Percentiles rank a stretch among this genome's conserved stretches.
phyloP scores from a whole-genome alignment of 2,888 invertebrate species.

The Junonia oenone region DNA sequence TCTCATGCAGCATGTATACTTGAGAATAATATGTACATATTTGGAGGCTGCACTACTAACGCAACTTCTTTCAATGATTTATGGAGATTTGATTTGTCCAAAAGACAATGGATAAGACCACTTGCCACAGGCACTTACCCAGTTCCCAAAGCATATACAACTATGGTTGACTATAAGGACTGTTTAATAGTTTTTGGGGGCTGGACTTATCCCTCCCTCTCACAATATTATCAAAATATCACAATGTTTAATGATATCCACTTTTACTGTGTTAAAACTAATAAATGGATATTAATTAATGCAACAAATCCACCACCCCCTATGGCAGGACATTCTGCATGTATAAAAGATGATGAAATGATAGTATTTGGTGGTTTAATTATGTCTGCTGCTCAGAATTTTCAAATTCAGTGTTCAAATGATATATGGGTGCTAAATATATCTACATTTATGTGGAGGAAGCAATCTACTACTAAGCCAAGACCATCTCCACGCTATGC shows the following conservation, averaged over 20 bases:
- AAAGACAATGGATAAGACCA: conserved; percentile 90
- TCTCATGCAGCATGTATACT: conserved; percentile 93
- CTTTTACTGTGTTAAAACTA: conserved; percentile 88
- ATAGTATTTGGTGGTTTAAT: conserved; percentile 88
- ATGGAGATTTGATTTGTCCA: conserved; percentile 94
- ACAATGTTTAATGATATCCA: conserved; percentile 95
- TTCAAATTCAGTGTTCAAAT: conserved; percentile 82
- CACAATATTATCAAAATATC: conserved; percentile 91
- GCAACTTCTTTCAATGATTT: conserved; percentile 98
- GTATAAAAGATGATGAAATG: conserved; percentile 90
- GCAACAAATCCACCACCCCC: conserved; percentile 86
- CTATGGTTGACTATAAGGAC: conserved; percentile 92
- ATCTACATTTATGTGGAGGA: conserved; percentile 86
- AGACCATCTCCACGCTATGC: conserved; percentile 93
- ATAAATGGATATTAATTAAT: conserved; percentile 87
- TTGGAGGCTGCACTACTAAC: conserved; percentile 96
- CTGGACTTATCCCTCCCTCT: conserved; percentile 94
- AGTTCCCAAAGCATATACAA: conserved; percentile 96
- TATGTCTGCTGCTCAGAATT: conserved; percentile 69
- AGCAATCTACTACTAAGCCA: conserved; percentile 83
- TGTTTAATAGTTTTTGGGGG: conserved; percentile 94
- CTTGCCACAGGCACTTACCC: conserved; percentile 92
- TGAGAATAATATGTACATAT: conserved; percentile 94
- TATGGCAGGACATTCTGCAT: conserved; percentile 95
- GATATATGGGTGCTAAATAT: conserved; percentile 94